These are phyloP conservation scores for Sialia sialis DNA, from an alignment of 2,113 vertebrate species.

Conservation along the genomic window DNA sequence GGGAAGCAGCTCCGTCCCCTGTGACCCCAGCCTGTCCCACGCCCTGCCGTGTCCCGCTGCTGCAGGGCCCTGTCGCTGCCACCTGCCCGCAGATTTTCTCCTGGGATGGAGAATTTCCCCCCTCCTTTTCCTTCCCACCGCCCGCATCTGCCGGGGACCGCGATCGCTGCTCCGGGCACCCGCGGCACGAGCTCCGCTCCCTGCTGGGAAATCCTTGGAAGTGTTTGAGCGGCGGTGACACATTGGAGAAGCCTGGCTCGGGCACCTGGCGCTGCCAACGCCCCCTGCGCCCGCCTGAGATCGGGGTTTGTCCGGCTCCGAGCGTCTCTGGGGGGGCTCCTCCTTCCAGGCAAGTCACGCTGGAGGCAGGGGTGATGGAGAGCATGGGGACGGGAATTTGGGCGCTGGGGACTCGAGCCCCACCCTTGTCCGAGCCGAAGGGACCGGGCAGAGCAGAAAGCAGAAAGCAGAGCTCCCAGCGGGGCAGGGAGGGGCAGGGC, in stretches of 20 bases:
- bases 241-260: not conserved
- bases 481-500: not conserved
- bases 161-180: not conserved
- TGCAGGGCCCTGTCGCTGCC: not conserved
- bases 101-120: not conserved
- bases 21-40: not conserved
- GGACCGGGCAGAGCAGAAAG: not conserved
- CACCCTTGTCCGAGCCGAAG: fast-evolving
- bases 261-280: not conserved
- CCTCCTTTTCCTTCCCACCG: not conserved
- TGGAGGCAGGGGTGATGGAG: not conserved
- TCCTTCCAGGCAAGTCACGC: conserved; percentile 8
- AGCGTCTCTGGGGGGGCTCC: not conserved
- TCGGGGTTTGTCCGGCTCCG: not conserved
- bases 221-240: not conserved
- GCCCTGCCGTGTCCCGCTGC: not conserved
- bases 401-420: not conserved
- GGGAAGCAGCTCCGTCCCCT: not conserved
- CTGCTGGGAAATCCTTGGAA: not conserved
- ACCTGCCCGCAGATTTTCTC: not conserved
- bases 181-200: not conserved
- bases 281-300: not conserved
- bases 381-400: not conserved
- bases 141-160: not conserved
- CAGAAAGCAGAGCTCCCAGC: not conserved